Evolutionary conservation across 2,113 vertebrate species (phyloP).

Genomic region (pig (Sus scrofa)): DNA sequence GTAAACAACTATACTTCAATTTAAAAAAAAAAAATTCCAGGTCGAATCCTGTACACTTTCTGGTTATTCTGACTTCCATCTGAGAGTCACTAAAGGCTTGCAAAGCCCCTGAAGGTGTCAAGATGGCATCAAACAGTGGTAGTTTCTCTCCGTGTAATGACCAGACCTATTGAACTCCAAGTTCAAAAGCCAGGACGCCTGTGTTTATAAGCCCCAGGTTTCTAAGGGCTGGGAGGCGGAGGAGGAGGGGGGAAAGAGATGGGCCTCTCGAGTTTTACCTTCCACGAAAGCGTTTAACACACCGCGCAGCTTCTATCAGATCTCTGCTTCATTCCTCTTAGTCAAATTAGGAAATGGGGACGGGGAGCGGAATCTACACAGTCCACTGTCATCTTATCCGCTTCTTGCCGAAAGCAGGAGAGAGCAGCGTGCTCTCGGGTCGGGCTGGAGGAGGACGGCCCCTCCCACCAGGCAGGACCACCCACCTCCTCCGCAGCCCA

Average conservation of each 20-base stretch:
- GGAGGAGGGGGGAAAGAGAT: not conserved
- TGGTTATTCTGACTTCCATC: not conserved
- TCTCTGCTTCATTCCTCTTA: not conserved
- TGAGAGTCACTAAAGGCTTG: not conserved
- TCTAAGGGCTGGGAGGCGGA: not conserved
- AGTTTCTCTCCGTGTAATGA: not conserved
- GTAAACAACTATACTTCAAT: too few relatives aligned
- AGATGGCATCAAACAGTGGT: too few relatives aligned
- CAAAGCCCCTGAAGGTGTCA: not conserved
- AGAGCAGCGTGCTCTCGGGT: too few relatives aligned
- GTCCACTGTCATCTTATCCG: not conserved
- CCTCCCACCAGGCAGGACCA: not conserved
- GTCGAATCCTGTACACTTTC: not conserved
- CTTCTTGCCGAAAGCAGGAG: not conserved
- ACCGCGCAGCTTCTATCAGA: not conserved
- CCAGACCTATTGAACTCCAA: not conserved
- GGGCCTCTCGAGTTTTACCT: not conserved
- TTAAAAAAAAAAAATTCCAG: not conserved
- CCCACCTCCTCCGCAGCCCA: too few relatives aligned
- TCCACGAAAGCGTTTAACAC: rapidly evolving
- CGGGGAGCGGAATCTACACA: not conserved
- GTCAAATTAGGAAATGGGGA: not conserved
- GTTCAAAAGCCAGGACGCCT: not conserved
- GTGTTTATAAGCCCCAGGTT: not conserved
- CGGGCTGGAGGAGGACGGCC: not conserved